Percentiles rank a stretch among this genome's conserved stretches.
These are phyloP conservation scores for Steinernema scapterisci DNA, from an alignment of 2,888 invertebrate species.

Conservation along the genomic window DNA sequence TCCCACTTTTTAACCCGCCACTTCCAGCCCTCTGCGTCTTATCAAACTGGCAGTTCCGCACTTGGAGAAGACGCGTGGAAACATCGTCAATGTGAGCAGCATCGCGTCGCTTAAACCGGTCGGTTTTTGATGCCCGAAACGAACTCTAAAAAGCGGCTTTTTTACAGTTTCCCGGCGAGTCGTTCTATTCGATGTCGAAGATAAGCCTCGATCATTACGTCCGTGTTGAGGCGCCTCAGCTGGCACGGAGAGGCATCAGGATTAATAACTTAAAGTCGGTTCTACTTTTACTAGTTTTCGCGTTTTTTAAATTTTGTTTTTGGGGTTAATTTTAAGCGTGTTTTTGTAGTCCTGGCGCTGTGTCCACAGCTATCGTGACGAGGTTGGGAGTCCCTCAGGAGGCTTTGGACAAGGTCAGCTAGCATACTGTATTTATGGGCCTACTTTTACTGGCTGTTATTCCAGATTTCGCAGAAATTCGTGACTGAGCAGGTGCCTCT, in stretches of 20 bases:
- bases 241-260: neutral
- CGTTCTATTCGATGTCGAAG: neutral
- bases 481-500: neutral
- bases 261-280: neutral
- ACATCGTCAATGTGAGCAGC: constrained; percentile 33
- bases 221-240: neutral
- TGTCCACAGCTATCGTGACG: neutral
- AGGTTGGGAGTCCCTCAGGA: neutral
- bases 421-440: neutral
- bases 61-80: constrained; percentile 24
- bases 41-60: constrained; percentile 28
- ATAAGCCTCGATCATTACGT: neutral
- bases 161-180: constrained; percentile 7
- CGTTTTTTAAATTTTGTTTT: no score
- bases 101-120: constrained; percentile 30
- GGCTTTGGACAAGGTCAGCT: neutral
- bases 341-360: constrained; percentile 9
- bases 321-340: no score
- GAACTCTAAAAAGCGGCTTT: neutral
- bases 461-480: neutral
- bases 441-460: no score
- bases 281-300: neutral
- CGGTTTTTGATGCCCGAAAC: neutral
- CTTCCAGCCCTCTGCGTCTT: constrained; percentile 23
- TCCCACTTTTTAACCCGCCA: neutral